A percentile compares a stretch with the other conserved stretches of the same genome.
Conservation (phyloP, 2,797 vertebrate species). For the Sebastes ruberrimus region DNA sequence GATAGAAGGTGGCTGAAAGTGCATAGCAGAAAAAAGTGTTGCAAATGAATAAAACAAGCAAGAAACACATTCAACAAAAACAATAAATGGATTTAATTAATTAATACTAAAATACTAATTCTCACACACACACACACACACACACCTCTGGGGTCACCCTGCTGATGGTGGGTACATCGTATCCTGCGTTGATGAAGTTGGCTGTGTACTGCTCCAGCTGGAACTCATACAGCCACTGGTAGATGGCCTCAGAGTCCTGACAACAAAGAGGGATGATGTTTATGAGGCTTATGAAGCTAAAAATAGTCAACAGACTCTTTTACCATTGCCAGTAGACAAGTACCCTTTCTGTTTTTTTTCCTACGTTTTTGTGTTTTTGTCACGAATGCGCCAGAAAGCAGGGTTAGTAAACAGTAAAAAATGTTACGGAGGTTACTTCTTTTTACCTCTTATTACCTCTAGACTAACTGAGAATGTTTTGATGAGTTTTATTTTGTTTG, state of each 20-base stretch:
- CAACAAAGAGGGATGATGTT: background rate
- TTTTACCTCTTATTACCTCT: background rate
- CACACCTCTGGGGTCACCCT: constrained; percentile 96
- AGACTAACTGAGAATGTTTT: too few relatives aligned
- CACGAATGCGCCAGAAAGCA: too few relatives aligned
- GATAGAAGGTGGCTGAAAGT: background rate
- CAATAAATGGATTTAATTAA: background rate
- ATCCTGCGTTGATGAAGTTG: constrained; percentile 92
- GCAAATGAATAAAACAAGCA: background rate
- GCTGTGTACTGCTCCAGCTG: constrained; percentile 92
- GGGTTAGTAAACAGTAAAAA: too few relatives aligned
- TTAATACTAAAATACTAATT: background rate
- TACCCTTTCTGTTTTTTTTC: too few relatives aligned
- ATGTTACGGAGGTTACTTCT: background rate
- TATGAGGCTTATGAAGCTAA: background rate
- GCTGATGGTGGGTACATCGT: constrained; percentile 95
- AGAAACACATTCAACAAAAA: background rate
- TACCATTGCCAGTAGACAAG: too few relatives aligned
- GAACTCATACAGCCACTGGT: constrained; percentile 93
- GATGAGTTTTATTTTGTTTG: too few relatives aligned
- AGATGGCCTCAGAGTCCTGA: constrained; percentile 94
- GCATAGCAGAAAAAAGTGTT: background rate
- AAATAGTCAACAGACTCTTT: too few relatives aligned
- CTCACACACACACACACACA: constrained; percentile 47
- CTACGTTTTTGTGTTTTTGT: too few relatives aligned